These are phyloP conservation scores for Zootermopsis nevadensis DNA, from an alignment of 2,888 invertebrate genomes.

Conservation along the genomic window DNA sequence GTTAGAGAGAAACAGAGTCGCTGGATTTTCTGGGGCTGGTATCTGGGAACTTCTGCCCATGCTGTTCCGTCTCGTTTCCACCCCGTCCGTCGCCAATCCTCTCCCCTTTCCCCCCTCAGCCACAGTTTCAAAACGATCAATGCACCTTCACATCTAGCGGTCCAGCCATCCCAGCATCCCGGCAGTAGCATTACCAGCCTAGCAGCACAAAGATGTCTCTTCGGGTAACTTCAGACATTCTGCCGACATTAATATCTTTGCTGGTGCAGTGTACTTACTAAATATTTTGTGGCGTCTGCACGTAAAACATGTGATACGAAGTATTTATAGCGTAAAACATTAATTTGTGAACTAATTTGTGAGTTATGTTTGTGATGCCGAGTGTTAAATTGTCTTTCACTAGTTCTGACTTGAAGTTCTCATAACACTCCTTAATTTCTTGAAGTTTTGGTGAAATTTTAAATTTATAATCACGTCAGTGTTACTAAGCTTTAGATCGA, in stretches of 20 bases:
- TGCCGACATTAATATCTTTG: not conserved
- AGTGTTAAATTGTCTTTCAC: not conserved
- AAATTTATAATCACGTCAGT: not conserved
- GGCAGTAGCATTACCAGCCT: constrained; percentile 9
- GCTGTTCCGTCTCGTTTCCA: not conserved
- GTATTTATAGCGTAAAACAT: not conserved
- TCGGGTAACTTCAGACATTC: not conserved
- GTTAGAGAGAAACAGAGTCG: not conserved
- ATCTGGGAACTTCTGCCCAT: constrained; percentile 19
- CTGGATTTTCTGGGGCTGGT: not conserved
- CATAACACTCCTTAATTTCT: not conserved
- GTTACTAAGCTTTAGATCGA: not conserved
- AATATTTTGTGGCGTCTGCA: not conserved
- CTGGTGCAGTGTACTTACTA: not conserved
- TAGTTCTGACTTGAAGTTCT: not conserved
- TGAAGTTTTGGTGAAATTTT: not conserved
- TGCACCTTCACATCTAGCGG: not conserved
- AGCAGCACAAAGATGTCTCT: not conserved
- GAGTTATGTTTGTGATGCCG: not conserved
- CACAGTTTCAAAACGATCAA: not conserved
- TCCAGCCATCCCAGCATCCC: constrained; percentile 8
- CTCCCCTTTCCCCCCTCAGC: constrained; percentile 2
- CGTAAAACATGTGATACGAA: not conserved
- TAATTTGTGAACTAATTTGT: not conserved
- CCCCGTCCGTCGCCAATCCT: constrained; percentile 16